These are phyloP conservation scores for Pollicipes pollicipes DNA, from an alignment of 1,140 invertebrate species.

Conservation along the genomic window DNA sequence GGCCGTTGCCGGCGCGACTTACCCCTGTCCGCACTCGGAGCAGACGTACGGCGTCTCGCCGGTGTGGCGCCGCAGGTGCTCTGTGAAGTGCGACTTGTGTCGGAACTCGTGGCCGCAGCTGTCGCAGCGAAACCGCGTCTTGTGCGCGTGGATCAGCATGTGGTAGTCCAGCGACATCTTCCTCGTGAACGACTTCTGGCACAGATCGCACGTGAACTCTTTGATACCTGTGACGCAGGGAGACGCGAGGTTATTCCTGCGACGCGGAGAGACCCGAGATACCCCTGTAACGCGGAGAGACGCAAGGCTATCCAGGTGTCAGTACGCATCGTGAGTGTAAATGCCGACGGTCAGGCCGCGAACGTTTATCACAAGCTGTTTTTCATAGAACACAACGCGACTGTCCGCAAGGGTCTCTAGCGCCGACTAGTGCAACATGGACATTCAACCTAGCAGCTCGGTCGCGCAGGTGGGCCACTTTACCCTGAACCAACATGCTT, in stretches of 20 bases:
- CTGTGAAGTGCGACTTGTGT: constrained; percentile 47
- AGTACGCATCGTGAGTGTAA: background rate
- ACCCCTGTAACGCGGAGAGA: too few relatives aligned
- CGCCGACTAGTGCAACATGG: too few relatives aligned
- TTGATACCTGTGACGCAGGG: constrained; percentile 37
- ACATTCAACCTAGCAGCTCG: too few relatives aligned
- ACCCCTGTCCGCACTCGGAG: constrained; percentile 39
- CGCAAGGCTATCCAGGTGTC: constrained; percentile 9
- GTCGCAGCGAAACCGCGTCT: constrained; percentile 41
- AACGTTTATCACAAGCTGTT: too few relatives aligned
- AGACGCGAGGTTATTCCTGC: too few relatives aligned
- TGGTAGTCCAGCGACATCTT: constrained; percentile 49
- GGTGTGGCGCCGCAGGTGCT: constrained; percentile 43
- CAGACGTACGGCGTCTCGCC: constrained; percentile 48
- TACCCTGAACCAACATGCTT: too few relatives aligned
- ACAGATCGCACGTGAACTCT: constrained; percentile 42
- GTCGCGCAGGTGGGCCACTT: too few relatives aligned
- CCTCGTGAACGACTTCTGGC: constrained; percentile 41
- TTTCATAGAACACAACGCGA: too few relatives aligned
- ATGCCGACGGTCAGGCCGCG: background rate
- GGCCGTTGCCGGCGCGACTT: too few relatives aligned
- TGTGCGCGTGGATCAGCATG: constrained; percentile 45
- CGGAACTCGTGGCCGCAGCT: constrained; percentile 45
- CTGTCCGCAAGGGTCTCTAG: too few relatives aligned
- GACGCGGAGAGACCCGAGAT: too few relatives aligned